These are phyloP conservation scores for Notocelia uddmanniana DNA, from an alignment of 2,888 invertebrate species.

Conservation along the genomic window DNA sequence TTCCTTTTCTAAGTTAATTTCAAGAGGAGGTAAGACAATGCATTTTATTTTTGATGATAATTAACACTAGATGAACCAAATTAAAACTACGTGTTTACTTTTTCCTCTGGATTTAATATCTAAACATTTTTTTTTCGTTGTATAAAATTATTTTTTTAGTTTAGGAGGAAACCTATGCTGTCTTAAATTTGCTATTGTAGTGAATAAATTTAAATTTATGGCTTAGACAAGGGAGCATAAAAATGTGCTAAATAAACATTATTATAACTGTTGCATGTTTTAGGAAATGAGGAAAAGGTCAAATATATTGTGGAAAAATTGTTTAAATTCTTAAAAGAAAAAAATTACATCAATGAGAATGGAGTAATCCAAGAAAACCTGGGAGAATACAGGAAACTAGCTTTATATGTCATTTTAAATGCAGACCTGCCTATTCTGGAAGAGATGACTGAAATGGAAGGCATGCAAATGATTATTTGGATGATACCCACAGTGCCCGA, in stretches of 20 bases:
- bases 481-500: conserved; percentile 72
- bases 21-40: conserved; percentile 70
- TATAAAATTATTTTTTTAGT: background rate
- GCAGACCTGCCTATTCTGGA: conserved; percentile 67
- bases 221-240: background rate
- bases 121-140: background rate
- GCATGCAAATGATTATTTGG: conserved; percentile 69
- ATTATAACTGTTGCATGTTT: conserved; percentile 49
- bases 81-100: background rate
- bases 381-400: conserved; percentile 63
- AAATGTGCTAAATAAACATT: background rate
- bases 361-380: conserved; percentile 53
- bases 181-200: background rate
- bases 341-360: conserved; percentile 61
- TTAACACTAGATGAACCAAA: background rate
- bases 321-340: conserved; percentile 62
- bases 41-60: background rate
- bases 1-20: conserved; percentile 65
- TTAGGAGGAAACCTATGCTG: background rate
- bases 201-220: background rate
- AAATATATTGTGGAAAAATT: conserved; percentile 61
- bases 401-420: conserved; percentile 73
- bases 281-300: conserved; percentile 77
- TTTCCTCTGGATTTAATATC: background rate
- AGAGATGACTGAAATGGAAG: conserved; percentile 66